Base-by-base conservation (phyloP, 1,140 invertebrate species). In the Pogonomyrmex californicus region DNA sequence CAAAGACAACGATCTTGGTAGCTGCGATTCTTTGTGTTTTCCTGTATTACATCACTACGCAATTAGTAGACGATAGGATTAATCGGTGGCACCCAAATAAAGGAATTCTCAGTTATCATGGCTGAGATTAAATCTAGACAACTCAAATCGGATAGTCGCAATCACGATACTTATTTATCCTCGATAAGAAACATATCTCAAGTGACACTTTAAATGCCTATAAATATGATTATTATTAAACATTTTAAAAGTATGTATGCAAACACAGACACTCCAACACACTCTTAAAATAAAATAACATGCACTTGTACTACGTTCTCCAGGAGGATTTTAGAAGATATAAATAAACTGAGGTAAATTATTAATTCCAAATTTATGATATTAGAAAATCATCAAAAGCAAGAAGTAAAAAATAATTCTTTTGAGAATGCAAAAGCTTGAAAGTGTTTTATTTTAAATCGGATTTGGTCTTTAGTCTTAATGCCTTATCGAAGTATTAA, bases 21-120 rank as follows among this genome's bases (percentile, higher is more conserved):
- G 62, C 7, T 60, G 41, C 12, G 30, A 82, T 44, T 60, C 5
- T 49, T 73, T 83, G 68, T 83, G 41, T 73, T 75, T 73, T 60
- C 6, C n/a, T 17, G 14, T 1, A 71, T 82, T 73, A 71, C 30
- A 49, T 83, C 41, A 83, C 1, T 5, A 23, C 5, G 36, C 51
- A 60, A 73, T 83, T 38, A 36, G 17, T 60, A 30, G n/a, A 54
- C 17, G n/a, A 51, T 4, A 23, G n/a, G 14, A 66, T 68, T 79
- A 66, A 51, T 47, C 7, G 30, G 10, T 71, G 0, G n/a, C 4
- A 38, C 12, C 12, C 12, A 17, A 73, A 83, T 49, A 47, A 83
- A 60, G 4, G 1, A 36, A 0, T 71, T 44, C 41, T 51, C 14
- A 9, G 14, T 3, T 54, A 4, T 44, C 12, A 17, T 30, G 7